phyloP scores from a whole-genome alignment of 2,888 invertebrate species.

The Cyaniris semiargus region DNA sequence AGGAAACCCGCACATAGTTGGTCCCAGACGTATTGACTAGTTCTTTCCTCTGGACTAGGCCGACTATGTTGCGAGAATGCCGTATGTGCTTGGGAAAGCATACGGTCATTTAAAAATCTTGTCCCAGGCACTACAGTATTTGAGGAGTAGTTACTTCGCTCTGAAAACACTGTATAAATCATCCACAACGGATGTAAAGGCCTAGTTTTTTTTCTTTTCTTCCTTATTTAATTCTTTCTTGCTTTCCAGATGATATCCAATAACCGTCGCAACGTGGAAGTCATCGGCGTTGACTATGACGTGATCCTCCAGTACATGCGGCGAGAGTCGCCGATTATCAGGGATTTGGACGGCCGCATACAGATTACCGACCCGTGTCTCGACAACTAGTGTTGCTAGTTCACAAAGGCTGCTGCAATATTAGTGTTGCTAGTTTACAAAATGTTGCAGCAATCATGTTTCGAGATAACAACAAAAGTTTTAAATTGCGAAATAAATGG shows the following conservation, averaged over 20 bases:
- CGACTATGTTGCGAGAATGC: no score
- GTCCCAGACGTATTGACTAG: no score
- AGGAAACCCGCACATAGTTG: no score
- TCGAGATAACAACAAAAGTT: neutral
- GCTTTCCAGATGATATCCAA: constrained; percentile 67
- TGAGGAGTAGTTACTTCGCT: no score
- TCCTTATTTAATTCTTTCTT: neutral
- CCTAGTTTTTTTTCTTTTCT: no score
- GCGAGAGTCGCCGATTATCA: constrained; percentile 56
- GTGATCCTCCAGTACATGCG: constrained; percentile 60
- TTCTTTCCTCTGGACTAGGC: no score
- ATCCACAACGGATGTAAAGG: no score
- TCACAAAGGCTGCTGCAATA: neutral
- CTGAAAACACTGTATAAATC: no score
- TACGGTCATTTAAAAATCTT: no score
- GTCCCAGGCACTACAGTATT: no score
- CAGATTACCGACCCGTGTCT: constrained; percentile 60
- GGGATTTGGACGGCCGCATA: constrained; percentile 61
- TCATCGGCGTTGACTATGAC: constrained; percentile 63
- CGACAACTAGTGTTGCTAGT: neutral
- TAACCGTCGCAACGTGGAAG: constrained; percentile 61
- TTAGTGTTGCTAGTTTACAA: neutral
- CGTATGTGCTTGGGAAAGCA: no score
- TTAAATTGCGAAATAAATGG: no score
- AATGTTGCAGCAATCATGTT: neutral